Percentiles rank a stretch among this genome's conserved stretches.
phyloP scores from a whole-genome alignment of 2,888 invertebrate genomes.

The Venusia cambrica region DNA sequence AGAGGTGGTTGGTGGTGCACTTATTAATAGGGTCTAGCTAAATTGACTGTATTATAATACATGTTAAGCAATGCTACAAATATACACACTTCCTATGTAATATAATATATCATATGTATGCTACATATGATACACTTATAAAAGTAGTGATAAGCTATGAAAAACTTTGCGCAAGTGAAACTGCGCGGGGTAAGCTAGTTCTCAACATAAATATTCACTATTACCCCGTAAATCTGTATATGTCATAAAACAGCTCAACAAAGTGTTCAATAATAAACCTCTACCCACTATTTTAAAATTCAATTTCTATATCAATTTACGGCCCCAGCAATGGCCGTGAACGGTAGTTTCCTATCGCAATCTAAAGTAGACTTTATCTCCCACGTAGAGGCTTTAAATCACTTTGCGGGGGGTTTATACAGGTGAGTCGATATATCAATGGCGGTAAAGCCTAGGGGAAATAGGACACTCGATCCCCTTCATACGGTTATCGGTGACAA shows the following conservation, averaged over 20 bases:
- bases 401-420: conserved; percentile 9
- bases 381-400: conserved; percentile 10
- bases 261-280: conserved; percentile 16
- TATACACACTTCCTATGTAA: too few relatives aligned
- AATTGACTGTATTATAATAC: too few relatives aligned
- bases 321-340: conserved; percentile 13
- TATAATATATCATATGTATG: too few relatives aligned
- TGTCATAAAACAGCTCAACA: conserved; percentile 18
- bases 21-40: too few relatives aligned
- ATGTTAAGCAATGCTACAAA: too few relatives aligned
- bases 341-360: conserved; percentile 4
- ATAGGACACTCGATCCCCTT: conserved; percentile 22
- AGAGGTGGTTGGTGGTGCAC: too few relatives aligned
- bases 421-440: conserved; percentile 20
- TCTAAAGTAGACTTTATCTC: conserved; percentile 18
- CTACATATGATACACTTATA: too few relatives aligned
- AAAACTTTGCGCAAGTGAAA: too few relatives aligned
- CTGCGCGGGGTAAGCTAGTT: too few relatives aligned
- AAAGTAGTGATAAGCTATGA: too few relatives aligned
- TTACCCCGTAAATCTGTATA: conserved; percentile 11
- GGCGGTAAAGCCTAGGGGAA: conserved; percentile 21
- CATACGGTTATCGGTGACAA: conserved; percentile 17
- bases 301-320: conserved; percentile 30
- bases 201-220: conserved; percentile 9
- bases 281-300: conserved; percentile 26